phyloP scores from a whole-genome alignment of 2,888 invertebrate species.

The Microchrysa polita region DNA sequence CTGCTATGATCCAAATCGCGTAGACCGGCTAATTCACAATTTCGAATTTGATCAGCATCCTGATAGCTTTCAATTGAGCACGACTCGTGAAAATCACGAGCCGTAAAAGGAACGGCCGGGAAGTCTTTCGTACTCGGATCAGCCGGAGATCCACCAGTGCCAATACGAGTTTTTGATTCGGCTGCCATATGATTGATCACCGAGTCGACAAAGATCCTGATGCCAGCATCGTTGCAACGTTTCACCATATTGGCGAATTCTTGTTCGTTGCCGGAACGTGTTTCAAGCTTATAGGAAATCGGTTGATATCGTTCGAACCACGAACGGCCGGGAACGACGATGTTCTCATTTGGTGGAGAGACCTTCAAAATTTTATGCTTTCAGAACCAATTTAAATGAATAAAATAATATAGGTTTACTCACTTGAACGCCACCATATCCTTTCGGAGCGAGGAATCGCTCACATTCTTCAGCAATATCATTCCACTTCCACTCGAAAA shows the following conservation, averaged over 20 bases:
- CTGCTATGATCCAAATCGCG: constrained; percentile 67
- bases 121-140: constrained; percentile 67
- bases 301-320: constrained; percentile 91
- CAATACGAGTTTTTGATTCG: constrained; percentile 58
- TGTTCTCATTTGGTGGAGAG: constrained; percentile 79
- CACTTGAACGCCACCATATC: constrained; percentile 80
- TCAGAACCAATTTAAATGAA: too few relatives aligned
- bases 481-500: constrained; percentile 85
- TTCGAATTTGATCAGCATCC: constrained; percentile 66
- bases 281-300: constrained; percentile 76
- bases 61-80: constrained; percentile 66
- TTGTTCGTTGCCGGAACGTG: constrained; percentile 77
- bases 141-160: constrained; percentile 71
- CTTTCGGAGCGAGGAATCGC: constrained; percentile 75
- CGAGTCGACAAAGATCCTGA: constrained; percentile 82
- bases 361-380: constrained; percentile 57
- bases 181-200: constrained; percentile 86
- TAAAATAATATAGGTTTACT: neutral
- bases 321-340: constrained; percentile 69
- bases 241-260: constrained; percentile 78
- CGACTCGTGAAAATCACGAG: constrained; percentile 67
- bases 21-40: constrained; percentile 61
- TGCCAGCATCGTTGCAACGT: constrained; percentile 79
- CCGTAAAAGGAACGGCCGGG: constrained; percentile 72
- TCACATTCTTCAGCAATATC: constrained; percentile 86